Base-by-base conservation (phyloP, 2,113 vertebrate species). In the Sitta europaea region DNA sequence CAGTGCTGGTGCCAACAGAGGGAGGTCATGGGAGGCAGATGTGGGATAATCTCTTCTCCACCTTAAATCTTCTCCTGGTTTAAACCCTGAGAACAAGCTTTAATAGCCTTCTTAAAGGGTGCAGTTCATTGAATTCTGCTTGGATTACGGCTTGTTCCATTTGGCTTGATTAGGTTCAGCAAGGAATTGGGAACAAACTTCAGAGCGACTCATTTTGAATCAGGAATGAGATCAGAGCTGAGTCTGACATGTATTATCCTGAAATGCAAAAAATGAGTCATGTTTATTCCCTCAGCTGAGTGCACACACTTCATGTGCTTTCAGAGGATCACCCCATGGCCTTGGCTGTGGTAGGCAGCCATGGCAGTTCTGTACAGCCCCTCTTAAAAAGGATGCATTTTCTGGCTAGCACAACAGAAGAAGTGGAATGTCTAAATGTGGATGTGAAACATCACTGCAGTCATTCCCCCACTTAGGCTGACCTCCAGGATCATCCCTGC, bases 121-220 rank as follows among this genome's bases (percentile, higher is more conserved):
- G 61, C 84, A 89, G 68, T 77, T 95, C 86, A 95, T 91, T 84
- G 92, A 94, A 72, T 96, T 81, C 76, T 80, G 63, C 76, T 81
- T 78, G 86, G 89, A 94, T 97, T 94, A 87, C 27, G 42, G 65
- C 86, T 78, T 92, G 80, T 95, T 95, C 89, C 65, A 61, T 88
- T 91, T 91, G 91, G 70, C 73, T 94, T 85, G 61, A 57, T 96
- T 95, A 89, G 84, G 57, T 87, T 81, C 71, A 75, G 66, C 77
- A 67, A 89, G 70, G 92, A 89, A 95, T 92, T 86, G 77, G 80
- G 77, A 95, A 48, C 62, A 59, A 93, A 95, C 91, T 91, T 79
- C 43, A 73, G 84, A 73, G 74, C 1, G 1, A 82, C 71, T 91
- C 54, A 40, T 86, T 70, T 35, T 25, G 78, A 73, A 85, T 68